phyloP scores from a whole-genome alignment of 2,888 invertebrate genomes.

The Apotomis turbidana region DNA sequence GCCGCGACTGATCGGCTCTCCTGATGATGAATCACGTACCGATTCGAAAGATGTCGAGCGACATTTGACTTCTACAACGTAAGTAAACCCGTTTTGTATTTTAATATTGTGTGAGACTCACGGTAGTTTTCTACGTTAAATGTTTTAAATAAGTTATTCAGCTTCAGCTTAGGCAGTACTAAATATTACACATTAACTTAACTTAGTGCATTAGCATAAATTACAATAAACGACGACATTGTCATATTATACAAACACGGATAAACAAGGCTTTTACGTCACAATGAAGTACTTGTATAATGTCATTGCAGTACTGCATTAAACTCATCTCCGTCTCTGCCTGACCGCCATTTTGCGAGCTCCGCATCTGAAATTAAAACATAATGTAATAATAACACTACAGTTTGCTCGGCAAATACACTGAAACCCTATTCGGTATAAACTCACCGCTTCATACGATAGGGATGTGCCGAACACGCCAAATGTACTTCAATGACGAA shows the following conservation, averaged over 20 bases:
- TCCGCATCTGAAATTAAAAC: slow-evolving; percentile 33
- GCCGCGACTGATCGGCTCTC: too few species aligned
- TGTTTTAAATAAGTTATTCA: too few species aligned
- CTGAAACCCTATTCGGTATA: slow-evolving; percentile 23
- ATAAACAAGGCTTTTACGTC: slow-evolving; percentile 5
- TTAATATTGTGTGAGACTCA: too few species aligned
- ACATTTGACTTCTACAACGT: too few species aligned
- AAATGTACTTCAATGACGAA: neutral
- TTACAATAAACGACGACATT: neutral
- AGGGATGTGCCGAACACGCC: slow-evolving; percentile 19
- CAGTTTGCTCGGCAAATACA: slow-evolving; percentile 28
- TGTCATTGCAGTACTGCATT: slow-evolving; percentile 20
- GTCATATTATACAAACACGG: neutral
- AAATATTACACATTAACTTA: neutral
- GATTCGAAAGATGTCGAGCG: too few species aligned
- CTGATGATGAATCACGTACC: too few species aligned
- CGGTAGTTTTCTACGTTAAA: too few species aligned
- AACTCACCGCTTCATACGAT: slow-evolving; percentile 16
- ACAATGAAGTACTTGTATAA: slow-evolving; percentile 24
- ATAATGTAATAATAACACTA: slow-evolving; percentile 37
- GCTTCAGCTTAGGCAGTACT: too few species aligned
- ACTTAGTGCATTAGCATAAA: neutral
- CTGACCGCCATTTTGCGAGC: slow-evolving; percentile 28
- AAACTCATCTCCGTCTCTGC: slow-evolving; percentile 14
- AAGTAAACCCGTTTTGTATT: too few species aligned